Percentiles rank a stretch among this genome's conserved stretches.
phyloP scores from a whole-genome alignment of 2,797 vertebrate genomes.

The Chelidonichthys spinosus region DNA sequence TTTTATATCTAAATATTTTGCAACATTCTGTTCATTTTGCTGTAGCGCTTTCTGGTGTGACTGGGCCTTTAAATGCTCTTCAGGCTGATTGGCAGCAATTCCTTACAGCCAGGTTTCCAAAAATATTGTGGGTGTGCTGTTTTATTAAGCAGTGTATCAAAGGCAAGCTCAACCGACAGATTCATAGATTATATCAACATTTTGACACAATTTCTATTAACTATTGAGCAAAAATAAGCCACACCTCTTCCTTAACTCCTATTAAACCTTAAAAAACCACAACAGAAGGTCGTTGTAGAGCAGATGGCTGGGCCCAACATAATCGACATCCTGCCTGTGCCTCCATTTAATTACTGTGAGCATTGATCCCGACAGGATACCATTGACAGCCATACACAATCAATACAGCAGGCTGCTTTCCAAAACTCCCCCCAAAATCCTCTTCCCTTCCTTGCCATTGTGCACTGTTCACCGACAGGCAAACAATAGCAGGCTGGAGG shows the following conservation, averaged over 20 bases:
- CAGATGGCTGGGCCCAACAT: constrained; percentile 46
- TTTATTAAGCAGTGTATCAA: neutral
- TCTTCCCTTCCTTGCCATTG: constrained; percentile 45
- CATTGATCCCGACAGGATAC: constrained; percentile 55
- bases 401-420: constrained; percentile 61
- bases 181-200: neutral
- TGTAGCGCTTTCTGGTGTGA: neutral
- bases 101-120: no score
- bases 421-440: constrained; percentile 35
- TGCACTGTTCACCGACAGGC: constrained; percentile 42
- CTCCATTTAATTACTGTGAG: constrained; percentile 44
- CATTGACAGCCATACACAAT: constrained; percentile 63
- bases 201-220: constrained; percentile 1
- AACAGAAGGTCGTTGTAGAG: constrained; percentile 28
- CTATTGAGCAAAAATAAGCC: neutral
- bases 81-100: no score
- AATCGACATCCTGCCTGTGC: constrained; percentile 19
- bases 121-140: no score
- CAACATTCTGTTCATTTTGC: neutral
- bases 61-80: no score
- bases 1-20: no score
- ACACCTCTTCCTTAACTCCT: constrained; percentile 1
- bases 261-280: neutral
- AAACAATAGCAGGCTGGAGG: constrained; percentile 52
- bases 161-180: neutral